Evolutionary conservation across 1,140 invertebrate genomes (phyloP).

Genomic region (Triops longicaudatus): DNA sequence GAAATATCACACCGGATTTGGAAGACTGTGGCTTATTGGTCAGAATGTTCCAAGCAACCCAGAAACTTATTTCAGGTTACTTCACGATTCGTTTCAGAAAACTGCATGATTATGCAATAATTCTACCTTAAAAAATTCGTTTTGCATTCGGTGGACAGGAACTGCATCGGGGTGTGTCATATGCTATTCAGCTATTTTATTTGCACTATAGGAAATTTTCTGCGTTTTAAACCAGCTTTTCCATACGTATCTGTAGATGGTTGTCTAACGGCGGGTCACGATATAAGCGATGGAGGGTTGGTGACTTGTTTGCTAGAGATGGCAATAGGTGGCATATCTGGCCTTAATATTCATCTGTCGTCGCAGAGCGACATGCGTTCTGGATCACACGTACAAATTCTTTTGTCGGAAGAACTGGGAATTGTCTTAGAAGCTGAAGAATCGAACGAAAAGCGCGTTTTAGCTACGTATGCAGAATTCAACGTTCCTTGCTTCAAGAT

Average conservation of each 20-base stretch:
- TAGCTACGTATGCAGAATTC: slow-evolving; percentile 49
- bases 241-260: slow-evolving; percentile 44
- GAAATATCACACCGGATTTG: slow-evolving; percentile 69
- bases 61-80: slow-evolving; percentile 54
- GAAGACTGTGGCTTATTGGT: slow-evolving; percentile 56
- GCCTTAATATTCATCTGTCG: slow-evolving; percentile 57
- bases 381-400: slow-evolving; percentile 50
- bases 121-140: too few species aligned
- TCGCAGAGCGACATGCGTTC: slow-evolving; percentile 39
- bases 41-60: slow-evolving; percentile 70
- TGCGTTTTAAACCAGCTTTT: slow-evolving; percentile 17
- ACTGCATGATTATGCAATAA: neutral
- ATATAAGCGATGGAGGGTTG: slow-evolving; percentile 92
- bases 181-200: neutral
- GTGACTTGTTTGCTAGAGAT: slow-evolving; percentile 86
- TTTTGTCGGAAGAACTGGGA: slow-evolving; percentile 88
- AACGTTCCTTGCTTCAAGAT: slow-evolving; percentile 60
- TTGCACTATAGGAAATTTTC: neutral
- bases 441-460: slow-evolving; percentile 48
- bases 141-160: too few species aligned
- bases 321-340: slow-evolving; percentile 68
- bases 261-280: slow-evolving; percentile 79
- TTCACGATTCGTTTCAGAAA: neutral
- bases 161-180: too few species aligned
- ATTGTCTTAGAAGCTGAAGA: slow-evolving; percentile 75